Evolutionary conservation across 2,888 invertebrate species (phyloP), one percentile per base, ranked within the genome.

Genomic region (Ormyrus nitidulus): DNA sequence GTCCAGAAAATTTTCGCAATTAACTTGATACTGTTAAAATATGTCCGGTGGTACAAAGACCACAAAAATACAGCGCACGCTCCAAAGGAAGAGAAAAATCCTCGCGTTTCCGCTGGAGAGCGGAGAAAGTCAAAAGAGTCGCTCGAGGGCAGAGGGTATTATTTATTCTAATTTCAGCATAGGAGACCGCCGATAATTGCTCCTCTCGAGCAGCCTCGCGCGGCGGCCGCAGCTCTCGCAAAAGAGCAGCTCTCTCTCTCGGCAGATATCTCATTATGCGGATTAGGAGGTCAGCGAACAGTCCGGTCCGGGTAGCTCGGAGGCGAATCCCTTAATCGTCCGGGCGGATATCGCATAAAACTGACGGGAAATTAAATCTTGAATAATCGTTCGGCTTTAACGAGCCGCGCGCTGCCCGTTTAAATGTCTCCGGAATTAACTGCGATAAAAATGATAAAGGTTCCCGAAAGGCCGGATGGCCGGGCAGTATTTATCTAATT

Each of bases 301-400:
- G 34, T 34, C 34, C 34, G 34, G 34, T 0, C 34, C 4, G 34
- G 34, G 34, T 3, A 34, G 34, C 34, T 34, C 34, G 34, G 34
- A 34, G 34, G 4, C 34, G 34, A 34, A 34, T 34, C 34, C 34
- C 34, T 34, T 34, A 34, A 34, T 34, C 34, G 34, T 34, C 34
- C 34, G 34, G 34, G 34, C 34, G 34, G 34, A 34, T 75, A 72
- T 80, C 71, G 58, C 65, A 62, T 75, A 66, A 66, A 70, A 79
- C 79, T 79, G 71, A 70, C 65, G 62, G 65, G 68, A 77, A 75
- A 83, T 81, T 81, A 76, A 76, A 64, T 69, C 53, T 13, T 19
- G 71, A 62, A 58, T 53, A n/a, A 48, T 44, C 19, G 34, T 5
- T 10, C 49, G 8, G 56, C 53, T 70, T 73, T 76, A 76, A 71